Percentiles rank a stretch among this genome's conserved stretches.
These are phyloP conservation scores for Gallinago solitaria DNA, from an alignment of 2,797 vertebrate species.

Conservation along the genomic window DNA sequence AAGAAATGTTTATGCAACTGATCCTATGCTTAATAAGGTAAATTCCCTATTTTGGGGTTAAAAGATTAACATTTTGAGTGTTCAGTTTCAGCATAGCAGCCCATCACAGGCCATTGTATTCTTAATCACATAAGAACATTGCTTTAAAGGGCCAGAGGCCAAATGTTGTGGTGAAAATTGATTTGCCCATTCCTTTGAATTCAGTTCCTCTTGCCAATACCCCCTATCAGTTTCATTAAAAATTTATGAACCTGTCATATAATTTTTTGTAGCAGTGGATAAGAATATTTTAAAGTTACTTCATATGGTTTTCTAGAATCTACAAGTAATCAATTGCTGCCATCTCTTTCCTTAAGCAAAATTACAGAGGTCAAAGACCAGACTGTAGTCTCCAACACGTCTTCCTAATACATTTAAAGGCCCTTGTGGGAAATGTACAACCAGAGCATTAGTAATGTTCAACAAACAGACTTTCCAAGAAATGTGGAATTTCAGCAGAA, in stretches of 20 bases:
- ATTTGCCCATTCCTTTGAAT: not conserved
- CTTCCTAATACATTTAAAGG: not conserved
- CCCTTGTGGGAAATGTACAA: not conserved
- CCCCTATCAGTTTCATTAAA: not conserved
- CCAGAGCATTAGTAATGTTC: not conserved
- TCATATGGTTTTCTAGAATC: not conserved
- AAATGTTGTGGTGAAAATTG: not conserved
- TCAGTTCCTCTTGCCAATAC: not conserved
- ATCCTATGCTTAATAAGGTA: not conserved
- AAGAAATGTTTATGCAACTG: not conserved
- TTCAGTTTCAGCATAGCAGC: not conserved
- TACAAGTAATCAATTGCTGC: not conserved
- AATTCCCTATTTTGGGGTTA: not conserved
- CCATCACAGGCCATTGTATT: not conserved
- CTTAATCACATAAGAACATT: not conserved
- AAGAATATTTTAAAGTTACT: not conserved
- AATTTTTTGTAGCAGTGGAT: not conserved
- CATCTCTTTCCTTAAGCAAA: not conserved
- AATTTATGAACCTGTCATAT: not conserved
- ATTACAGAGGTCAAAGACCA: not conserved
- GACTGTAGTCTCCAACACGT: not conserved
- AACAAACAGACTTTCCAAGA: not conserved
- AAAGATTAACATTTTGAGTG: not conserved
- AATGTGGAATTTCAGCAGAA: not conserved
- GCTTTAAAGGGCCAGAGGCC: not conserved